Conservation (phyloP, 2,888 invertebrate species). For the Ectemnius continuus region DNA sequence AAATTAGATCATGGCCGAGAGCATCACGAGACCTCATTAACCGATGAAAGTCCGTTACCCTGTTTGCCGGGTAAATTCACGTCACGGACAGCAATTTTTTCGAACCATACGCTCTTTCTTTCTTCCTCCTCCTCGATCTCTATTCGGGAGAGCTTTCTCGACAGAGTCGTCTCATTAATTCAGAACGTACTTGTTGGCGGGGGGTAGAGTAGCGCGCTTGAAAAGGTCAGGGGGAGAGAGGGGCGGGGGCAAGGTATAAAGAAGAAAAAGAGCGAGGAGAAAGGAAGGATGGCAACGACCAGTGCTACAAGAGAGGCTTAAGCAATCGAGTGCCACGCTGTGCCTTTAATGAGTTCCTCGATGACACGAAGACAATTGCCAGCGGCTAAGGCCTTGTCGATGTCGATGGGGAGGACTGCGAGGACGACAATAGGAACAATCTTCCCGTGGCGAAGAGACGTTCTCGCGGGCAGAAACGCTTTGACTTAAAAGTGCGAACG, state of each 20-base stretch:
- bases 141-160: constrained; percentile 53
- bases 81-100: constrained; percentile 26
- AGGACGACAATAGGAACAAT: constrained; percentile 23
- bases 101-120: constrained; percentile 43
- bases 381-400: constrained; percentile 25
- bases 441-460: background rate
- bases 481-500: constrained; percentile 63
- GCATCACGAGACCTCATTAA: too few relatives aligned
- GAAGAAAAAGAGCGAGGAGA: constrained; percentile 25
- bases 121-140: constrained; percentile 1
- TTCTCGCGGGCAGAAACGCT: constrained; percentile 47
- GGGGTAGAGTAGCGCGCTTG: constrained; percentile 5
- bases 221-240: background rate
- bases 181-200: constrained; percentile 53
- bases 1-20: too few relatives aligned
- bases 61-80: constrained; percentile 18
- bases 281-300: constrained; percentile 22
- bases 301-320: constrained; percentile 12
- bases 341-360: constrained; percentile 71
- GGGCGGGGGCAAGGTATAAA: constrained; percentile 13
- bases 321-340: constrained; percentile 63
- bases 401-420: constrained; percentile 13
- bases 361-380: constrained; percentile 58
- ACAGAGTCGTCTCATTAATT: constrained; percentile 64
- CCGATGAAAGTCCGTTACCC: background rate